phyloP scores from a whole-genome alignment of 2,797 vertebrate genomes.

The Eleutherodactylus coqui region DNA sequence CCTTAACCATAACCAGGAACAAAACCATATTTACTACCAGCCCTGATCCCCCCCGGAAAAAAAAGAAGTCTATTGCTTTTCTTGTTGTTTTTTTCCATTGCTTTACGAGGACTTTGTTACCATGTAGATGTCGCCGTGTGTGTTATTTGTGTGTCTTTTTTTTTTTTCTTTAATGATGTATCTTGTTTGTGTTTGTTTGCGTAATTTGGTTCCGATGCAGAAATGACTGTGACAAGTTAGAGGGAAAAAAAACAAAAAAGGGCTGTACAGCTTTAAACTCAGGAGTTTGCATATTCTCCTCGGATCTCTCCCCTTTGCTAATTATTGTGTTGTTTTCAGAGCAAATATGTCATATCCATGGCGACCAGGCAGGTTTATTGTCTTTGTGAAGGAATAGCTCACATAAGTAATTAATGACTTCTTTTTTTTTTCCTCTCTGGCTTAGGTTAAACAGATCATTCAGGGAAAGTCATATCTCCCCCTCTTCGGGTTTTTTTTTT shows the following conservation, averaged over 20 bases:
- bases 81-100: not conserved
- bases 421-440: constrained; percentile 89
- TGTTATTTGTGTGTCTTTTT: constrained; percentile 45
- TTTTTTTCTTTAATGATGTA: not conserved
- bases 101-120: constrained; percentile 28
- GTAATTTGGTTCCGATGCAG: constrained; percentile 77
- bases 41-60: constrained; percentile 38
- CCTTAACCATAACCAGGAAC: constrained; percentile 30
- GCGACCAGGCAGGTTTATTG: constrained; percentile 99
- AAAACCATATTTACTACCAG: constrained; percentile 10
- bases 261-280: constrained; percentile 97
- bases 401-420: constrained; percentile 99
- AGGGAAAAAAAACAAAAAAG: constrained; percentile 76
- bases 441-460: constrained; percentile 99
- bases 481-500: constrained; percentile 60
- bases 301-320: constrained; percentile 99
- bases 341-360: constrained; percentile 99
- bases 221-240: constrained; percentile 72
- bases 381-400: constrained; percentile 99
- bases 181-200: constrained; percentile 70
- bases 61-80: not conserved
- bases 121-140: constrained; percentile 40
- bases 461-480: constrained; percentile 94
- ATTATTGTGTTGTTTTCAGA: constrained; percentile 99
- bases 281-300: constrained; percentile 98